These are phyloP conservation scores for Harpagoxenus sublaevis DNA, from an alignment of 2,888 invertebrate species.

Conservation along the genomic window DNA sequence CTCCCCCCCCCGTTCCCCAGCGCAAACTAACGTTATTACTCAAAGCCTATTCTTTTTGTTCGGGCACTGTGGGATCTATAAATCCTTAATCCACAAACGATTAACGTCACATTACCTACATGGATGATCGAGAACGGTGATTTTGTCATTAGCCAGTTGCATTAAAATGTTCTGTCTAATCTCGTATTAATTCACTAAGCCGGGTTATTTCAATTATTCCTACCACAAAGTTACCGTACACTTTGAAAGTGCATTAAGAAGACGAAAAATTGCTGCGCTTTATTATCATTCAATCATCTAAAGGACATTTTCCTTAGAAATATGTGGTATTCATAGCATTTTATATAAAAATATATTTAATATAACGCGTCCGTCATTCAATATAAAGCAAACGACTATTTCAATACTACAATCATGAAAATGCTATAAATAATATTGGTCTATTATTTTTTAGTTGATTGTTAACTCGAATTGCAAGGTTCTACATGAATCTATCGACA, in stretches of 20 bases:
- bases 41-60: conserved; percentile 27
- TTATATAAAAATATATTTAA: neutral
- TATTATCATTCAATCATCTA: neutral
- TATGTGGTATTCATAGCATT: neutral
- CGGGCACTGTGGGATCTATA: conserved; percentile 41
- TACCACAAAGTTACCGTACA: neutral
- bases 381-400: neutral
- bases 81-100: conserved; percentile 52
- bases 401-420: neutral
- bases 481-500: neutral
- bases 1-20: neutral
- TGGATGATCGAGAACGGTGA: conserved; percentile 52
- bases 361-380: no score
- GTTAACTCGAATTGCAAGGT: neutral
- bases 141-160: conserved; percentile 30
- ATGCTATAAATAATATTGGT: neutral
- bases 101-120: conserved; percentile 61
- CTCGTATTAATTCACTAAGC: conserved; percentile 37
- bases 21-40: conserved; percentile 43
- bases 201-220: neutral
- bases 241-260: neutral
- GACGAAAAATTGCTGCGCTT: neutral
- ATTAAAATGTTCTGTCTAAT: conserved; percentile 40
- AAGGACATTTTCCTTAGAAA: neutral
- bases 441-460: neutral